A percentile compares a stretch with the other conserved stretches of the same genome.
Evolutionary conservation across 64 coral and sea anemone genomes (phyloP).

Genomic region (Hydrozoanthus tunicans): DNA sequence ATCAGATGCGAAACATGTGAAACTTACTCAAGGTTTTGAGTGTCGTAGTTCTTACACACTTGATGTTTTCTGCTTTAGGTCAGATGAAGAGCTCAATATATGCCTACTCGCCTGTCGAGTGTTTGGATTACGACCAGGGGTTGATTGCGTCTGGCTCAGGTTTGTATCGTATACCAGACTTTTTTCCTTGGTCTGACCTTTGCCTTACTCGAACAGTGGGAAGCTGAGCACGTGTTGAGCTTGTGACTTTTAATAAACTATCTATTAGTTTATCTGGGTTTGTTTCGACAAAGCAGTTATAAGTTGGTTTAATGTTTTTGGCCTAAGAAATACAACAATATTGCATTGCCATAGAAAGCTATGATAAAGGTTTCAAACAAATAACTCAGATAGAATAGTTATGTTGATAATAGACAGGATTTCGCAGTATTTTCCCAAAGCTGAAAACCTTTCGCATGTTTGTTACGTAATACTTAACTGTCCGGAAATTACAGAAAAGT

Average conservation of each 20-base stretch:
- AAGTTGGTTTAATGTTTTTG: too few species aligned
- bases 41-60: background rate
- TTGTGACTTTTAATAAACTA: background rate
- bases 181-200: conserved; percentile 12
- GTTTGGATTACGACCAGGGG: conserved; percentile 76
- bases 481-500: too few species aligned
- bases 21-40: too few species aligned
- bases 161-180: conserved; percentile 49
- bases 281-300: too few species aligned
- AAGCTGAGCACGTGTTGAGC: conserved; percentile 22
- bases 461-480: too few species aligned
- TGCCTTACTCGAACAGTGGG: background rate
- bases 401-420: too few species aligned
- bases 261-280: too few species aligned
- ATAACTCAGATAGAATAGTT: too few species aligned
- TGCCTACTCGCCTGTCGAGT: conserved; percentile 84
- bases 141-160: conserved; percentile 84
- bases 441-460: too few species aligned
- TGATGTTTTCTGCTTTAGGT: conserved; percentile 53
- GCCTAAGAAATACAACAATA: background rate
- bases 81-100: conserved; percentile 89
- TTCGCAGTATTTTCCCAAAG: too few species aligned
- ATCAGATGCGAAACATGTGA: too few species aligned
- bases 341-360: background rate
- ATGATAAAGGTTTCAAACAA: too few species aligned